Percentiles rank a stretch among this genome's conserved stretches.
Conservation (phyloP, 2,113 vertebrate genomes). For the Oenanthe oenanthe region DNA sequence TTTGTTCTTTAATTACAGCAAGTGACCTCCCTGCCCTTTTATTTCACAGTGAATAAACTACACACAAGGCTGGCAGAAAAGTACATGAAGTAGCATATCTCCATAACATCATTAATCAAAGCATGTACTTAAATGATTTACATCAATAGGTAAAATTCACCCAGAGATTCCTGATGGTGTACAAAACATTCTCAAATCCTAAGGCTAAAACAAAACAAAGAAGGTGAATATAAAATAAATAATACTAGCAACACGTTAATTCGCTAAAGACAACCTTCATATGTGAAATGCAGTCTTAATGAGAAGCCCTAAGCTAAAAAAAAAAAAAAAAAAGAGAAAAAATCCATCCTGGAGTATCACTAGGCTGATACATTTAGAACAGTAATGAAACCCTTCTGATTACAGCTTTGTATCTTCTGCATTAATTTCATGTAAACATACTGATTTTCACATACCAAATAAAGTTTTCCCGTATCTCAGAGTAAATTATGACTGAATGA, state of each 20-base stretch:
- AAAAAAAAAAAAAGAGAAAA: neutral
- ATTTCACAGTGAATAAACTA: slow-evolving; percentile 77
- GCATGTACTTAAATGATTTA: slow-evolving; percentile 51
- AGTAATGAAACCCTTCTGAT: neutral
- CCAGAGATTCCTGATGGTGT: neutral
- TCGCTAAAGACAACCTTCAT: slow-evolving; percentile 28
- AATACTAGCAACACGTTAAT: slow-evolving; percentile 12
- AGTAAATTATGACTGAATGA: neutral
- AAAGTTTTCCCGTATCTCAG: neutral
- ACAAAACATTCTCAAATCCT: neutral
- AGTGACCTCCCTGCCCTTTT: slow-evolving; percentile 77
- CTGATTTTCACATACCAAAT: neutral
- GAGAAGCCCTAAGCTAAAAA: neutral
- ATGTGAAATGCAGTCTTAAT: slow-evolving; percentile 21
- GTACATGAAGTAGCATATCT: slow-evolving; percentile 31
- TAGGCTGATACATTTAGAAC: slow-evolving; percentile 3
- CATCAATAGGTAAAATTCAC: slow-evolving; percentile 47
- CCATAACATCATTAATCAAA: slow-evolving; percentile 72
- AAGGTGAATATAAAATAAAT: slow-evolving; percentile 19
- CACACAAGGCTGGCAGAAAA: slow-evolving; percentile 46
- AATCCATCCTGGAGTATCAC: neutral
- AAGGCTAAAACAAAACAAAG: neutral
- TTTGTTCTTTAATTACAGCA: slow-evolving; percentile 82
- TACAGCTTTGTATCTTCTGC: neutral
- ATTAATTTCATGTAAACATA: neutral